Evolutionary conservation across 1,140 invertebrate species (phyloP), one percentile per base, ranked within the genome.

Genomic region (Drosophila guanche): DNA sequence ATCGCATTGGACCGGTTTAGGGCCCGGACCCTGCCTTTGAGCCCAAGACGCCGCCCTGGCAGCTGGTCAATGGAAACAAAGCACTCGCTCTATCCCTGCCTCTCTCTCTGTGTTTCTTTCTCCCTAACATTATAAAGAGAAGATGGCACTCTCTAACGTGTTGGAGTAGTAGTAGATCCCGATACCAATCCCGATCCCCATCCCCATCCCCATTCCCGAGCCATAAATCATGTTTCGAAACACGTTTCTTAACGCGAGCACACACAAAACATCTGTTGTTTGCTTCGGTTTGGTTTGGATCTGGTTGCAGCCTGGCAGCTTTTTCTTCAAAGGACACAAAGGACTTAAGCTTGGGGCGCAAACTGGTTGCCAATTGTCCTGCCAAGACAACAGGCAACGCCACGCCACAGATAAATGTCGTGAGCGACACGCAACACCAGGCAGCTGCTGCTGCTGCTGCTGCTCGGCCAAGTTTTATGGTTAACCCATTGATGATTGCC

Each of bases 161-260:
- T 20, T 20, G 63, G 51, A 57, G 56, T 56, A 41, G 62, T 10
- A 45, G 69, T 10, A 4, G 33, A 4, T 10, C 7, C 33, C 33
- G 33, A 37, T 37, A 20, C 16, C 16, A 20, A 20, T 20, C 0
- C 16, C 16, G 16, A 20, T 20, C 16, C 16, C 16, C 16, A 20
- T 20, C 0, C 16, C 16, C 0, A 20, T 20, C 16, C 16, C 16
- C 16, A 20, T 20, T 1, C 7, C 46, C 54, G 63, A 86, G 78
- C 83, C 61, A 88, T 86, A 86, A 86, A 86, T 86, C 81, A 86
- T 86, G 81, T 78, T 86, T 86, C 73, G 69, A 53, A 86, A 86
- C 81, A 86, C 83, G 81, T 86, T 86, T 77, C 59, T 57, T 27
- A 66, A 69, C 37, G 59, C 62, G 52, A 66, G 54, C 57, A 20